These are phyloP conservation scores for Monarcha castaneiventris DNA, from an alignment of 2,113 vertebrate genomes.

Conservation along the genomic window DNA sequence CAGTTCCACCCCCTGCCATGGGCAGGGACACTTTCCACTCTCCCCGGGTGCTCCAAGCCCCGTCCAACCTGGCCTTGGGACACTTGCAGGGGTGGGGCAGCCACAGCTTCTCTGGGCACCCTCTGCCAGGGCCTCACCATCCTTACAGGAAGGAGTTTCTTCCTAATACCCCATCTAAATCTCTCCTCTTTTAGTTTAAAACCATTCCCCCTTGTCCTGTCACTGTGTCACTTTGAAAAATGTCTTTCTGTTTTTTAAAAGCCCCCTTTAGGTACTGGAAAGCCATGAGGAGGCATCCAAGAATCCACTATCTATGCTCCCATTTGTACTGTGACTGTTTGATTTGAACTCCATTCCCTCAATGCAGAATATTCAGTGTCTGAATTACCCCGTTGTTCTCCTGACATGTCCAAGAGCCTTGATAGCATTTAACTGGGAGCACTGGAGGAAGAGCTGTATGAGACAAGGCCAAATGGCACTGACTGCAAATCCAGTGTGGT, in stretches of 20 bases:
- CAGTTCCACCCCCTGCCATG: background rate
- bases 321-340: background rate
- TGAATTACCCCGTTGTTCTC: background rate
- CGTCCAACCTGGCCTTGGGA: accelerated
- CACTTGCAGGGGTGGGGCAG: background rate
- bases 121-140: background rate
- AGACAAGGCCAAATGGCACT: background rate
- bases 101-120: background rate
- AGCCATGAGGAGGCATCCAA: background rate
- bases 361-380: background rate
- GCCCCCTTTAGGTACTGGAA: background rate
- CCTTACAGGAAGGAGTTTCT: background rate
- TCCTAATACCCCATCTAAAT: background rate
- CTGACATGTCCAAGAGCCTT: background rate
- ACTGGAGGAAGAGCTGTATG: background rate
- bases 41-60: background rate
- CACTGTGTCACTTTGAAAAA: background rate
- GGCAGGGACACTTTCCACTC: background rate
- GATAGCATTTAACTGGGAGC: background rate
- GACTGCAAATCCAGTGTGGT: background rate
- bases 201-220: background rate
- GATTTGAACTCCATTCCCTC: background rate
- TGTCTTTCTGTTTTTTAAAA: background rate
- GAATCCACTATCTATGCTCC: accelerated
- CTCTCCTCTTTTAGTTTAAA: background rate